Evolutionary conservation across 1,140 invertebrate species (phyloP), one percentile per base, ranked within the genome.

Genomic region (Aphelinus atriplicis): DNA sequence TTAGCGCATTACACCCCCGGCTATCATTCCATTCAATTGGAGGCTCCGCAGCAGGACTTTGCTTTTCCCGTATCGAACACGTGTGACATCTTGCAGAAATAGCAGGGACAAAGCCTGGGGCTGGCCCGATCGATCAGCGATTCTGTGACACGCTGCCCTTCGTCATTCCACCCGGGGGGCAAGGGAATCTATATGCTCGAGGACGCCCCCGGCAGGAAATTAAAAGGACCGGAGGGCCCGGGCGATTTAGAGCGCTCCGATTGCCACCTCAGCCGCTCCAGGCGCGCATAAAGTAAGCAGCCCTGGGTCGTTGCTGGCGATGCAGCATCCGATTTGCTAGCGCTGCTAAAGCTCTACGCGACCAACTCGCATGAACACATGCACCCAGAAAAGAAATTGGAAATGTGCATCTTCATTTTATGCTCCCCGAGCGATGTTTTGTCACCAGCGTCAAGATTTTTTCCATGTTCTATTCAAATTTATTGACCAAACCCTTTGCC

Each of bases 161-260:
- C 64, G 64, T 66, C 45, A 66, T 66, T 55, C 64, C 51, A 53
- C 51, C 9, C 9, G 9, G 51, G 51, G 60, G 26, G 60, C 42
- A 61, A 57, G 56, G 26, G 56, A 53, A 53, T 53, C 51, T 6
- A 53, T 53, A 4, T 53, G 51, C 51, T 53, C 51, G 51, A 53
- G 51, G 0, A 9, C 51, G 51, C 55, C 56, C 51, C 47, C 7
- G n/a, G 47, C 70, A 71, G 70, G 70, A 71, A 71, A 71, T 71
- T 71, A 71, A 71, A 71, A 71, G 70, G 70, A 71, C 70, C 70
- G 46, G 60, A 63, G 70, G 43, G 58, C 43, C 43, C 45, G 26
- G 9, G 51, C 70, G 55, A 71, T 71, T 71, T 56, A 64, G 61
- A 60, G 51, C 58, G 26, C 26, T 6, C 26, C 26, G 42, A 6